Evolutionary conservation across 2,113 vertebrate genomes (phyloP).

Genomic region (Lates calcarifer): DNA sequence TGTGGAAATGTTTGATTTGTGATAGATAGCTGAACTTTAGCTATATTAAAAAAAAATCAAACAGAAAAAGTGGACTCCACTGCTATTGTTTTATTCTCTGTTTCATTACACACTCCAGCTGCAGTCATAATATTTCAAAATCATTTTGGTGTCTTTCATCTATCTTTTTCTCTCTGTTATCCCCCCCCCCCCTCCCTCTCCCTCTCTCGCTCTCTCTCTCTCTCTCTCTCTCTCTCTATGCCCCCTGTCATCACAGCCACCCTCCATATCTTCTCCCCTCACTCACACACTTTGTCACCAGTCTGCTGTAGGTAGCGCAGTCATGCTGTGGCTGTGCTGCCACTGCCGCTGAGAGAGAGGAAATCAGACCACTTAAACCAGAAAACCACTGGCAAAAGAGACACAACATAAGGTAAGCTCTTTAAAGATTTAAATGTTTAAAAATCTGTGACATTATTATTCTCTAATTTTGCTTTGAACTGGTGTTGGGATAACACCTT

Average conservation of each 20-base stretch:
- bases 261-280: constrained; percentile 50
- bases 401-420: constrained; percentile 63
- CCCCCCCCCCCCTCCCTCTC: constrained; percentile 5
- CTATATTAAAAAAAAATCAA: background rate
- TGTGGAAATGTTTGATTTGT: background rate
- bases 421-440: background rate
- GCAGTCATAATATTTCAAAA: background rate
- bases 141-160: constrained; percentile 20
- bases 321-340: constrained; percentile 18
- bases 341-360: background rate
- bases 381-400: background rate
- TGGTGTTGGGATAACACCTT: background rate
- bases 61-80: background rate
- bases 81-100: background rate
- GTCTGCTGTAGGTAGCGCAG: constrained; percentile 7
- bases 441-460: too few species aligned
- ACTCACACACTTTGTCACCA: constrained; percentile 1
- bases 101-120: background rate
- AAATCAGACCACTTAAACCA: background rate
- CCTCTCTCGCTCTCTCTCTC: background rate
- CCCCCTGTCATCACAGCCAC: constrained; percentile 32
- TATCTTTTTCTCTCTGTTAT: background rate
- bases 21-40: background rate
- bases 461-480: background rate
- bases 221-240: constrained; percentile 1